Evolutionary conservation across 2,888 invertebrate genomes (phyloP).

Genomic region (Empis stercorea): DNA sequence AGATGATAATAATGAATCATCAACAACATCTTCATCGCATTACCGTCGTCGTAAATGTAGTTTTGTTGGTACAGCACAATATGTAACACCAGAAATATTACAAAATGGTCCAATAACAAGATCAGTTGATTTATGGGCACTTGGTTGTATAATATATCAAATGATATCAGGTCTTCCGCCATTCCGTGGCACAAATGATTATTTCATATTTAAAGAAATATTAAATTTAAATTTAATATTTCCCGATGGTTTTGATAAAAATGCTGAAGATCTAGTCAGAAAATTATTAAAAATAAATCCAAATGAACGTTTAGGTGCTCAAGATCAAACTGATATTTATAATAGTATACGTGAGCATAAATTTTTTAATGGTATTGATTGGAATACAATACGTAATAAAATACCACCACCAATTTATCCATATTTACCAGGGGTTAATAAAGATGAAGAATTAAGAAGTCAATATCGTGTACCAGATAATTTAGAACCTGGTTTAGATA

Average conservation of each 20-base stretch:
- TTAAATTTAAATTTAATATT: constrained; percentile 80
- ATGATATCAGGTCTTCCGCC: constrained; percentile 90
- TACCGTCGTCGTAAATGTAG: constrained; percentile 48
- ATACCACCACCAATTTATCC: constrained; percentile 74
- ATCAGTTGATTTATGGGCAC: constrained; percentile 91
- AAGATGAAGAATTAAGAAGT: constrained; percentile 53
- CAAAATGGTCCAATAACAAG: constrained; percentile 62
- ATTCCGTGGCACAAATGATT: constrained; percentile 86
- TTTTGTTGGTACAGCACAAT: constrained; percentile 98
- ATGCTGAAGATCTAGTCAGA: constrained; percentile 78
- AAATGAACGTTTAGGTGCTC: constrained; percentile 65
- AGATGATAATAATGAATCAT: constrained; percentile 14
- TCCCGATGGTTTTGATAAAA: constrained; percentile 77
- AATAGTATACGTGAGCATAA: constrained; percentile 72
- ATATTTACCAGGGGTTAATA: constrained; percentile 57
- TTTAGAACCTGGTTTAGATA: constrained; percentile 78
- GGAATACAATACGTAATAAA: constrained; percentile 62
- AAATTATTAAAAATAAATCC: constrained; percentile 74
- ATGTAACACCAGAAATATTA: constrained; percentile 94
- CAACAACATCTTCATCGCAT: too few species aligned
- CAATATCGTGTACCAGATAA: constrained; percentile 61
- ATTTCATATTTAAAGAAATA: constrained; percentile 92
- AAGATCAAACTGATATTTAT: constrained; percentile 58
- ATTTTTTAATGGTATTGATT: constrained; percentile 75
- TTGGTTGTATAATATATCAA: constrained; percentile 94